A percentile compares a stretch with the other conserved stretches of the same genome.
Evolutionary conservation across 2,888 invertebrate genomes (phyloP).

Genomic region (Trissonchulus latispiculum): DNA sequence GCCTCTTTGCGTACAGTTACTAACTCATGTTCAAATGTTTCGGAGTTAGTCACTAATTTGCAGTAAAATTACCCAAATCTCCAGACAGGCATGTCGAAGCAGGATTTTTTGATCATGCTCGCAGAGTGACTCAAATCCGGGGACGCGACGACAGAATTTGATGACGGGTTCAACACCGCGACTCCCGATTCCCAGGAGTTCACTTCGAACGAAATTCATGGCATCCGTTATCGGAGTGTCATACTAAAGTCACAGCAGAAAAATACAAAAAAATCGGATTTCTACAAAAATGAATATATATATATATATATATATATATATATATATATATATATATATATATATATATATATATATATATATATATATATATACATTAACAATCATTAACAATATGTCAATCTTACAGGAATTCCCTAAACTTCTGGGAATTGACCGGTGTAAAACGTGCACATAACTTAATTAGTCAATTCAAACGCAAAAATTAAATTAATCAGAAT

Average conservation of each 20-base stretch:
- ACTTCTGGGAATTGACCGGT: too few species aligned
- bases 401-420: too few species aligned
- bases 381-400: too few species aligned
- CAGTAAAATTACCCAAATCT: constrained; percentile 23
- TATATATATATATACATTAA: not conserved
- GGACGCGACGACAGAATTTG: constrained; percentile 15
- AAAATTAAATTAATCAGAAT: too few species aligned
- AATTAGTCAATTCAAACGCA: too few species aligned
- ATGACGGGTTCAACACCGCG: not conserved
- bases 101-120: constrained; percentile 4
- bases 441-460: too few species aligned
- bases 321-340: not conserved
- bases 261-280: not conserved
- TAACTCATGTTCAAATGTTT: too few species aligned
- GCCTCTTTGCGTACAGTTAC: too few species aligned
- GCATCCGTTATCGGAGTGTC: not conserved
- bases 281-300: not conserved
- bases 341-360: not conserved
- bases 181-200: not conserved
- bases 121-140: constrained; percentile 9
- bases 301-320: not conserved
- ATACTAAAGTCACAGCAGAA: not conserved
- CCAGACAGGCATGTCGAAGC: constrained; percentile 5
- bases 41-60: too few species aligned
- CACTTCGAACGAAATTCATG: not conserved